These are phyloP conservation scores for Gonatopus flavifemur DNA, from an alignment of 1,140 invertebrate species.

Conservation along the genomic window DNA sequence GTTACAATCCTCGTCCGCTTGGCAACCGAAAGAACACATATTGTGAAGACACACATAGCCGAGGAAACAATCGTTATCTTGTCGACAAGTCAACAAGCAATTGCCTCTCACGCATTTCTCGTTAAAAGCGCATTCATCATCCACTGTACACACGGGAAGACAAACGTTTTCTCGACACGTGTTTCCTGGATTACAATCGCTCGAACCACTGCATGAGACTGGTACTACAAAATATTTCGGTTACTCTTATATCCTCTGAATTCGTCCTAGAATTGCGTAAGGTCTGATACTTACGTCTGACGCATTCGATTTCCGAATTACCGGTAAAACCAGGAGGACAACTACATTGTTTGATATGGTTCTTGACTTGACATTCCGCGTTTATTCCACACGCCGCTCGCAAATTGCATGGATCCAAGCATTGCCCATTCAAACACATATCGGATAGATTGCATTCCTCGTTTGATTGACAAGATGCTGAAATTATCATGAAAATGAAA, in stretches of 20 bases:
- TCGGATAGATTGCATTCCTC: slow-evolving; percentile 78
- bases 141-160: slow-evolving; percentile 70
- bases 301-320: slow-evolving; percentile 80
- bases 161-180: slow-evolving; percentile 80
- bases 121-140: slow-evolving; percentile 86
- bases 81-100: slow-evolving; percentile 82
- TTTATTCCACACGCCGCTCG: slow-evolving; percentile 84
- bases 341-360: slow-evolving; percentile 77
- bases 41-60: slow-evolving; percentile 86
- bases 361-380: slow-evolving; percentile 75
- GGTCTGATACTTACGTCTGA: slow-evolving; percentile 68
- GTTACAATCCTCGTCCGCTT: slow-evolving; percentile 83
- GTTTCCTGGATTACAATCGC: slow-evolving; percentile 70
- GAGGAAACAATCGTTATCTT: slow-evolving; percentile 89
- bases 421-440: slow-evolving; percentile 80
- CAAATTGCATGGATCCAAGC: slow-evolving; percentile 79
- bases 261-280: neutral
- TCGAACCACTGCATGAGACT: slow-evolving; percentile 69
- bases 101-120: slow-evolving; percentile 82
- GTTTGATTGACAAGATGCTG: slow-evolving; percentile 77
- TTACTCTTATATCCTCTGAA: neutral
- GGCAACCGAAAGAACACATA: slow-evolving; percentile 83
- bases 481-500: slow-evolving; percentile 25
- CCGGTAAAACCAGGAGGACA: slow-evolving; percentile 86
- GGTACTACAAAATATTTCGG: slow-evolving; percentile 65